A percentile compares a stretch with the other conserved stretches of the same genome.
These are phyloP conservation scores for Tinamus major DNA, from an alignment of 2,797 vertebrate genomes.

Conservation along the genomic window DNA sequence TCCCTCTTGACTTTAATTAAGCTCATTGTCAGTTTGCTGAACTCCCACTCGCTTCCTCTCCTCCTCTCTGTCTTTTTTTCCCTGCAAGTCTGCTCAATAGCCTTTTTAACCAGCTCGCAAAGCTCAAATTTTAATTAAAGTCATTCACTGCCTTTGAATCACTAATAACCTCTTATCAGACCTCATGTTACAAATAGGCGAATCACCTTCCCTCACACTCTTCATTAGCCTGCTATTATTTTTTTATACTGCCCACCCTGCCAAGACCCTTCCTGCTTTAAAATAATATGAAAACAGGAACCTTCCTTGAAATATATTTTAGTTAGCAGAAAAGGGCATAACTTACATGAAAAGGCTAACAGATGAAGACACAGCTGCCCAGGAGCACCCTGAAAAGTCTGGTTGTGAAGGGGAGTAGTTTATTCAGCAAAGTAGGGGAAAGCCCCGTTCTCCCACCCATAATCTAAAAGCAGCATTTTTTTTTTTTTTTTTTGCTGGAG, in stretches of 20 bases:
- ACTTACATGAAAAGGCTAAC: neutral
- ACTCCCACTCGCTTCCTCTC: slow-evolving; percentile 12
- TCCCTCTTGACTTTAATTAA: slow-evolving; percentile 70
- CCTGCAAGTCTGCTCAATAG: slow-evolving; percentile 50
- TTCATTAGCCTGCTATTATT: slow-evolving; percentile 44
- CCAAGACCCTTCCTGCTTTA: slow-evolving; percentile 24
- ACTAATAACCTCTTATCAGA: slow-evolving; percentile 70
- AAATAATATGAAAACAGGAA: slow-evolving; percentile 25
- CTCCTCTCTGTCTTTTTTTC: slow-evolving; percentile 53
- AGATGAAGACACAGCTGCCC: neutral
- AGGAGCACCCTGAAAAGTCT: neutral
- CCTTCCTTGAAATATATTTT: slow-evolving; percentile 2
- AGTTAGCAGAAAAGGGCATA: neutral
- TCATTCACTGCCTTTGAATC: slow-evolving; percentile 68
- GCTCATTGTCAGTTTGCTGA: slow-evolving; percentile 69
- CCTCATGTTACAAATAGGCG: slow-evolving; percentile 56
- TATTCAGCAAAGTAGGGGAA: neutral
- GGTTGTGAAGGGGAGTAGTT: accelerated
- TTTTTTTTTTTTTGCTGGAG: neutral
- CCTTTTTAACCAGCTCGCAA: slow-evolving; percentile 57
- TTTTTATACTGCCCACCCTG: slow-evolving; percentile 3
- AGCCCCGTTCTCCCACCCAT: neutral
- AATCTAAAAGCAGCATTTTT: neutral
- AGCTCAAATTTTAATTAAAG: slow-evolving; percentile 79
- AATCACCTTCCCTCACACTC: slow-evolving; percentile 33